Conservation (phyloP, 1,140 invertebrate species). For the Bombus soroeensis region DNA sequence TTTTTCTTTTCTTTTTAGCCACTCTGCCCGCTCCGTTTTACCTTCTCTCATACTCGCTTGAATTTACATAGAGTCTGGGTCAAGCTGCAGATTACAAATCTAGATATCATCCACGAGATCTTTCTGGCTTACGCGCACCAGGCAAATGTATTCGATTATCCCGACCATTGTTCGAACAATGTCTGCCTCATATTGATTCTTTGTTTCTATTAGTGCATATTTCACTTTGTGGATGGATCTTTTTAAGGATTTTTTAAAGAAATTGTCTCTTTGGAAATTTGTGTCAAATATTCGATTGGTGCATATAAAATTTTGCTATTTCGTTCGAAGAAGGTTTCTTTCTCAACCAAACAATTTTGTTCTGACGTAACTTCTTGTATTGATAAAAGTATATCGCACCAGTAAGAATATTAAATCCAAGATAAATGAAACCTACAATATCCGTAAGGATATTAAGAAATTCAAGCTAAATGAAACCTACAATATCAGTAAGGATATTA, state of each 20-base stretch:
- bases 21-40: conserved; percentile 19
- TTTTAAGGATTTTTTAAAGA: background rate
- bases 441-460: background rate
- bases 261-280: background rate
- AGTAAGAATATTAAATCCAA: too few species aligned
- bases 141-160: conserved; percentile 29
- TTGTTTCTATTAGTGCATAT: background rate
- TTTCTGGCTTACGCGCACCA: background rate
- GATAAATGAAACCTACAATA: too few species aligned
- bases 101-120: conserved; percentile 33
- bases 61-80: conserved; percentile 63
- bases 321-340: too few species aligned
- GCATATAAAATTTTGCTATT: too few species aligned
- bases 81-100: conserved; percentile 63
- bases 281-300: too few species aligned
- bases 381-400: too few species aligned
- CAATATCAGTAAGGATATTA: background rate
- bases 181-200: conserved; percentile 16
- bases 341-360: too few species aligned
- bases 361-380: too few species aligned
- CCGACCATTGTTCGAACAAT: background rate
- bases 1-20: background rate
- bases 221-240: background rate
- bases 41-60: background rate
- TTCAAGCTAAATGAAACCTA: background rate